phyloP scores from a whole-genome alignment of 1,140 invertebrate species.

The Drosophila leontia region DNA sequence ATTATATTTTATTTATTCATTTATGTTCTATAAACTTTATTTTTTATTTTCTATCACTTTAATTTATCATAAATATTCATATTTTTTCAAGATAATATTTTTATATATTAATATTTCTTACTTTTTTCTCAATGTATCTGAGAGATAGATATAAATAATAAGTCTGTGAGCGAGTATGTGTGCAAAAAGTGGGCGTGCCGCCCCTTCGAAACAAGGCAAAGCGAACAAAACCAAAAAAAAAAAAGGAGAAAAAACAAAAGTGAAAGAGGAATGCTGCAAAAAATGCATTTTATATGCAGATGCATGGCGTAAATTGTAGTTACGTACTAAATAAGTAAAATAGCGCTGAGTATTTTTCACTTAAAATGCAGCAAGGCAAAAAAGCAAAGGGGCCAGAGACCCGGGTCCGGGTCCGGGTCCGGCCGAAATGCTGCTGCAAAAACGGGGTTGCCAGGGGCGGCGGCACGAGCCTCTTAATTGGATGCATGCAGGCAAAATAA shows the following conservation, averaged over 20 bases:
- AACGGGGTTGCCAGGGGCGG: conserved; percentile 20
- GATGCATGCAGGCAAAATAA: conserved; percentile 82
- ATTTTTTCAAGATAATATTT: not conserved
- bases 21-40: too few relatives aligned
- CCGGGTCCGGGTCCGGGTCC: conserved; percentile 7
- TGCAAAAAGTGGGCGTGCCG: conserved; percentile 73
- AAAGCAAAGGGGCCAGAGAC: conserved; percentile 42
- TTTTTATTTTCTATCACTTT: too few relatives aligned
- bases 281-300: conserved; percentile 82
- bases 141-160: conserved; percentile 76
- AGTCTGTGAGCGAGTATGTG: conserved; percentile 40
- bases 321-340: conserved; percentile 84
- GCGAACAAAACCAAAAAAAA: conserved; percentile 11
- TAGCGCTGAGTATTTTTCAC: conserved; percentile 83
- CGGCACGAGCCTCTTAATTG: conserved; percentile 76
- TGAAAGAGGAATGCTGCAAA: conserved; percentile 49
- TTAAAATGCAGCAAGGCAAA: conserved; percentile 74
- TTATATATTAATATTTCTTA: not conserved
- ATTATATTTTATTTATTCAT: too few relatives aligned
- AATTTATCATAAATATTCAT: too few relatives aligned
- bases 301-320: conserved; percentile 83
- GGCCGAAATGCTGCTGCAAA: conserved; percentile 14
- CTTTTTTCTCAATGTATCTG: not conserved
- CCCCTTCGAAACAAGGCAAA: conserved; percentile 45
- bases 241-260: conserved; percentile 21